Evolutionary conservation across 2,888 invertebrate species (phyloP).

Genomic region (Drosophila monieri): DNA sequence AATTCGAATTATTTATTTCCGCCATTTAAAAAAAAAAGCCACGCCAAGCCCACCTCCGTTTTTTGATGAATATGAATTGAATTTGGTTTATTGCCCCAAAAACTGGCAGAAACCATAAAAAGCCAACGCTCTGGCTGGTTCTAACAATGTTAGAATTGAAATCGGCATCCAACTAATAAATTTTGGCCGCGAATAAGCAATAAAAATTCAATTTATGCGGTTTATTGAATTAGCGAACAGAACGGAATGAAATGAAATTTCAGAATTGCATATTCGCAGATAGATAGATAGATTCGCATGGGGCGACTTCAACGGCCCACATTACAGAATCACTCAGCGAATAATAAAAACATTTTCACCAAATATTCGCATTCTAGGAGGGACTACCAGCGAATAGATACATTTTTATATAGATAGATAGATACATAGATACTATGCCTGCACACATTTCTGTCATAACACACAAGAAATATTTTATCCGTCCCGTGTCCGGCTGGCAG

Average conservation of each 20-base stretch:
- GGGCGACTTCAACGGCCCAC: slow-evolving; percentile 50
- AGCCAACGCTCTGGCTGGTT: slow-evolving; percentile 23
- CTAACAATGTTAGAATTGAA: slow-evolving; percentile 23
- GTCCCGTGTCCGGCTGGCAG: neutral
- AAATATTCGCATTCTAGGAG: slow-evolving; percentile 59
- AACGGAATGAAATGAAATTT: slow-evolving; percentile 47
- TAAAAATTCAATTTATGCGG: slow-evolving; percentile 49
- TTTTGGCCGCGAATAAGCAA: slow-evolving; percentile 36
- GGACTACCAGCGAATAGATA: slow-evolving; percentile 29
- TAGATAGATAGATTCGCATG: slow-evolving; percentile 33
- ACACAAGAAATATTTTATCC: slow-evolving; percentile 56
- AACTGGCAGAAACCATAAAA: slow-evolving; percentile 10
- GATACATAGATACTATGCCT: slow-evolving; percentile 33
- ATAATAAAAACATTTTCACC: slow-evolving; percentile 68
- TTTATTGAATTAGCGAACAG: slow-evolving; percentile 49
- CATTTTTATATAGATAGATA: slow-evolving; percentile 26
- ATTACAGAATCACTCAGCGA: slow-evolving; percentile 64
- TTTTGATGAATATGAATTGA: slow-evolving; percentile 43
- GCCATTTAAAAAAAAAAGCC: neutral
- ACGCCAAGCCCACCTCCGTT: slow-evolving; percentile 9
- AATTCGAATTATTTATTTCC: slow-evolving; percentile 10
- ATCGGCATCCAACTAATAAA: slow-evolving; percentile 33
- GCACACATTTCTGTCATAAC: slow-evolving; percentile 78
- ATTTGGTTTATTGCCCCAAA: slow-evolving; percentile 31
- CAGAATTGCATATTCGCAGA: slow-evolving; percentile 19